Conservation (phyloP, 2,797 vertebrate genomes). For the Nannoperca obscura region DNA sequence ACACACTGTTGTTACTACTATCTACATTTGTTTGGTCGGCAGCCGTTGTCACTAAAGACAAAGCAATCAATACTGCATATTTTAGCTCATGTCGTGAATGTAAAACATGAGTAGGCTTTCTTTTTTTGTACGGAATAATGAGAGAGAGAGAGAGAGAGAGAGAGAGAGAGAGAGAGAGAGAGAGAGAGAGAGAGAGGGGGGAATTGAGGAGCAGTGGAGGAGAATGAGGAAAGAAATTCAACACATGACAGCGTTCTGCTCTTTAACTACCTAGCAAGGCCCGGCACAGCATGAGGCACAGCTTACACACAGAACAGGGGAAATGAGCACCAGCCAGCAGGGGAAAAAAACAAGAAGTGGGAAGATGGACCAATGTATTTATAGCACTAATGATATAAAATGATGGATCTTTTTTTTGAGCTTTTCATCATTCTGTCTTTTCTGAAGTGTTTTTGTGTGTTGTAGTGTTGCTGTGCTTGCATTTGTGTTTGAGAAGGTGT, state of each 20-base stretch:
- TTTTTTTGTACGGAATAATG: slow-evolving; percentile 67
- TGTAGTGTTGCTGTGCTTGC: slow-evolving; percentile 9
- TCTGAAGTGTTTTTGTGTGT: slow-evolving; percentile 53
- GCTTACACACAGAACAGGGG: slow-evolving; percentile 46
- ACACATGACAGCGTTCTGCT: slow-evolving; percentile 70
- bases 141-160: slow-evolving; percentile 22
- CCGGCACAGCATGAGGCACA: slow-evolving; percentile 63
- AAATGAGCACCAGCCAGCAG: slow-evolving; percentile 61
- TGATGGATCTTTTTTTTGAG: slow-evolving; percentile 66
- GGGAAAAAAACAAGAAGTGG: slow-evolving; percentile 9
- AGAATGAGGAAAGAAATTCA: slow-evolving; percentile 44
- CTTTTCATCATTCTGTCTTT: slow-evolving; percentile 68
- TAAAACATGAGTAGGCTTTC: slow-evolving; percentile 55
- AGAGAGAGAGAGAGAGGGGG: slow-evolving; percentile 8
- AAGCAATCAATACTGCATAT: slow-evolving; percentile 77
- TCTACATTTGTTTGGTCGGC: slow-evolving; percentile 62
- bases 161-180: slow-evolving; percentile 36
- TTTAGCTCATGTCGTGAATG: slow-evolving; percentile 59
- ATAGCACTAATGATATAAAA: slow-evolving; percentile 74
- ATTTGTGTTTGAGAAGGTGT: slow-evolving; percentile 24
- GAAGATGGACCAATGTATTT: slow-evolving; percentile 69
- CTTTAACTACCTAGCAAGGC: slow-evolving; percentile 69
- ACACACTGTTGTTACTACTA: slow-evolving; percentile 45
- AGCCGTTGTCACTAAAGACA: slow-evolving; percentile 58
- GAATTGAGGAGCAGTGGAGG: slow-evolving; percentile 32